These are phyloP conservation scores for Microtus pennsylvanicus DNA, from an alignment of 2,113 vertebrate genomes.

Conservation along the genomic window DNA sequence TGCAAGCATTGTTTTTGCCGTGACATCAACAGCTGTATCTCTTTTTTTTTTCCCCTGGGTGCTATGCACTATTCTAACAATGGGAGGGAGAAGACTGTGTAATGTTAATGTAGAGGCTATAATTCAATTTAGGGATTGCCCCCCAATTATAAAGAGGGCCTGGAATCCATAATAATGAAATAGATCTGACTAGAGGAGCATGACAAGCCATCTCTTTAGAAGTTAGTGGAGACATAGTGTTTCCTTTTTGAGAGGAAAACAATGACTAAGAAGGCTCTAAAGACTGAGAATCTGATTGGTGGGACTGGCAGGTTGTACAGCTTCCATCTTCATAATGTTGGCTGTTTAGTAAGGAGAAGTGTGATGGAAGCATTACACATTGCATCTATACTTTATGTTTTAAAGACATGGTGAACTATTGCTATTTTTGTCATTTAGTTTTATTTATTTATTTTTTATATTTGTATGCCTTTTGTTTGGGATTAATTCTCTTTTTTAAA, in stretches of 20 bases:
- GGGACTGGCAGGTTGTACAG: neutral
- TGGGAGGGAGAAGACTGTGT: neutral
- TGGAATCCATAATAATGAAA: neutral
- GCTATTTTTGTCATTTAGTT: too few relatives aligned
- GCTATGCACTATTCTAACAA: neutral
- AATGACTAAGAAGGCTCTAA: neutral
- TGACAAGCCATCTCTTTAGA: neutral
- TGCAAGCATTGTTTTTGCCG: neutral
- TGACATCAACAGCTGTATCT: constrained; percentile 37
- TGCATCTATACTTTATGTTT: neutral
- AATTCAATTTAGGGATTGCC: neutral
- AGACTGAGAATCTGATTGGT: neutral
- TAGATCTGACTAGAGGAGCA: neutral
- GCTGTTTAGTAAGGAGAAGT: neutral
- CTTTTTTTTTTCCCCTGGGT: constrained; percentile 16
- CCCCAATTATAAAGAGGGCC: neutral
- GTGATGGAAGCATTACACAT: neutral
- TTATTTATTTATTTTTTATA: too few relatives aligned
- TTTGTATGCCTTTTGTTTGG: too few relatives aligned
- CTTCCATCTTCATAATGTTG: neutral
- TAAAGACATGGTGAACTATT: too few relatives aligned
- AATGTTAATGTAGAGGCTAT: neutral
- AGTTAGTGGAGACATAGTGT: neutral
- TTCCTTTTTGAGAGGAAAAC: neutral
- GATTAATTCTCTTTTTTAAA: too few relatives aligned